Base-by-base conservation (phyloP, 2,888 invertebrate species). In the Eristalis intricaria region DNA sequence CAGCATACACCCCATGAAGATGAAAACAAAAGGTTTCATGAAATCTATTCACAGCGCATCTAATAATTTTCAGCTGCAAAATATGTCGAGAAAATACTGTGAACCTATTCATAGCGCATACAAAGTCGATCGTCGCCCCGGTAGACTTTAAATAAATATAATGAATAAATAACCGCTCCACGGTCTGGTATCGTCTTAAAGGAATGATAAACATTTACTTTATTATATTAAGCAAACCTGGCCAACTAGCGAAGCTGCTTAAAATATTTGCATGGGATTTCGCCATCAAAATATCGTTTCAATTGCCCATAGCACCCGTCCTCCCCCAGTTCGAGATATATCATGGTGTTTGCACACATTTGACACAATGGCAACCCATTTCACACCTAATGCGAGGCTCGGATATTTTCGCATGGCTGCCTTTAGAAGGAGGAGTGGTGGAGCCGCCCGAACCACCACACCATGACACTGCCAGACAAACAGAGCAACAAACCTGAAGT, bases 291-390 rank as follows among this genome's bases (percentile, higher is more conserved):
- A 61, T 22, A 38, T 4, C 58, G 60, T 68, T 68, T 64, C 38
- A 38, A 64, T 40, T 29, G 35, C 22, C 29, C 60, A 23, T 32
- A 15, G 2, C 32, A 32, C 32, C 4, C 40, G 10, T 35, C 29
- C 23, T 19, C 19, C 29, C 0, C 8, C 11, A 11, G 5, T 22
- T n/a, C 15, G 56, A 60, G 40, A 23, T 32, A 23, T 43, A 58
- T 19, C 63, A 32, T 66, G 38, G 58, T 50, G 50, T 83, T 74
- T 79, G 70, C 74, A 60, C 65, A 79, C 61, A 84, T 61, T 74
- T 79, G 65, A 79, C 84, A 84, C 75, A 75, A 74, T 75, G 60
- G 75, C 84, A 84, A 70, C 60, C 74, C 60, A 84, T 84, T 84
- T 84, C 75, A 79, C 79, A 84, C 84, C 65, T 84, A 50, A 79